phyloP scores from a whole-genome alignment of 1,140 invertebrate genomes.

The Drosophila neocordata region DNA sequence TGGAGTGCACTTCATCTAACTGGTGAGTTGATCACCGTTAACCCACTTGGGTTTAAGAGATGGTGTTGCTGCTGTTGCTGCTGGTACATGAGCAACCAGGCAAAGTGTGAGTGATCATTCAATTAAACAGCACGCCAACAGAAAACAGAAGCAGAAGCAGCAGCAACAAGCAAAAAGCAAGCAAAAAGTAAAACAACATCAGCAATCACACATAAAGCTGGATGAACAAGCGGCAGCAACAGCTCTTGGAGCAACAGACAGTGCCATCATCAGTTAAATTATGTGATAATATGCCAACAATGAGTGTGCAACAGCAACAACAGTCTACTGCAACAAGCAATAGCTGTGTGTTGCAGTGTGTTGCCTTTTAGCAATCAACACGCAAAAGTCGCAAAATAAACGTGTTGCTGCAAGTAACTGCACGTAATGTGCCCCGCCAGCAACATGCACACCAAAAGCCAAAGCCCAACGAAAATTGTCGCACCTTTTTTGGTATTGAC shows the following conservation, averaged over 20 bases:
- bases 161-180: neutral
- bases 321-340: constrained; percentile 11
- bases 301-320: constrained; percentile 71
- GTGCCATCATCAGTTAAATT: constrained; percentile 79
- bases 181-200: constrained; percentile 44
- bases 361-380: constrained; percentile 70
- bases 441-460: constrained; percentile 48
- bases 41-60: neutral
- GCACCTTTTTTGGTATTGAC: constrained; percentile 77
- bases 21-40: constrained; percentile 57
- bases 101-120: constrained; percentile 81
- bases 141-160: constrained; percentile 20
- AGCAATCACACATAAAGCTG: constrained; percentile 50
- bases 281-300: constrained; percentile 81
- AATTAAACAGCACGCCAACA: constrained; percentile 51
- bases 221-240: constrained; percentile 40
- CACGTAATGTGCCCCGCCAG: constrained; percentile 27
- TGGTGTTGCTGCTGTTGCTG: no score
- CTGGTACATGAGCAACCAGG: constrained; percentile 33
- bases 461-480: constrained; percentile 65
- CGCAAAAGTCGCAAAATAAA: constrained; percentile 75
- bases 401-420: constrained; percentile 45
- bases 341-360: constrained; percentile 12
- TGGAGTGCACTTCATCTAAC: constrained; percentile 44
- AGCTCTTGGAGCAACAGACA: constrained; percentile 17